Conservation (phyloP, 2,113 vertebrate species). For the Phrynocephalus versicolor region DNA sequence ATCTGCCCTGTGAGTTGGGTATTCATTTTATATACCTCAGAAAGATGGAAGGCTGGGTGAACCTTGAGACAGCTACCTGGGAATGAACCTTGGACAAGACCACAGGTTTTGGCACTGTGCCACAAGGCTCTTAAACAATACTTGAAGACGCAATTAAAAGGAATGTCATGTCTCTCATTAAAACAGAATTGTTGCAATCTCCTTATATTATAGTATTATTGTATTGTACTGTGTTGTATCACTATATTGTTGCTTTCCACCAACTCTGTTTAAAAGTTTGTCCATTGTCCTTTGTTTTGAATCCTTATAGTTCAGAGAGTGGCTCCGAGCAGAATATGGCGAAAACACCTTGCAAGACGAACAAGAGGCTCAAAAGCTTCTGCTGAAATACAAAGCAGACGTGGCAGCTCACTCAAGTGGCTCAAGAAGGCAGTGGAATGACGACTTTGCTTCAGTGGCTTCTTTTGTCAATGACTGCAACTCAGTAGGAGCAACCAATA, state of each 20-base stretch:
- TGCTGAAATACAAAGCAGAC: conserved; percentile 79
- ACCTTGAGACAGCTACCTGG: no score
- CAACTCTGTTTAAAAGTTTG: not conserved
- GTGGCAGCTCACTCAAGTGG: conserved; percentile 64
- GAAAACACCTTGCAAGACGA: conserved; percentile 87
- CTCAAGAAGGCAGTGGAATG: conserved; percentile 73
- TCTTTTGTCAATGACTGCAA: conserved; percentile 47
- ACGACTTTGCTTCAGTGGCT: conserved; percentile 68
- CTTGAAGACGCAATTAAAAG: no score
- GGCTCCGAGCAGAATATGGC: conserved; percentile 86
- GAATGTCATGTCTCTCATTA: no score
- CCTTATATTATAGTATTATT: no score
- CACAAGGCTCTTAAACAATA: no score
- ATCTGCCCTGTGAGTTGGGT: no score
- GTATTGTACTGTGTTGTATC: no score
- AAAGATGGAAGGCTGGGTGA: no score
- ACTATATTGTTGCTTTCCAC: conserved; percentile 14
- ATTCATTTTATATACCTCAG: no score
- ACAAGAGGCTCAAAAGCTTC: conserved; percentile 83
- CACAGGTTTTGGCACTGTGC: no score
- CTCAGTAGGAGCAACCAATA: not conserved
- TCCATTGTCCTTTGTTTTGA: conserved; percentile 16
- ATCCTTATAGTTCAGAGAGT: conserved; percentile 83
- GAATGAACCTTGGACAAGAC: no score
- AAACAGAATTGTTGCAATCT: not conserved